These are phyloP conservation scores for Drosophila basisetae DNA, from an alignment of 2,888 invertebrate genomes.

Conservation along the genomic window DNA sequence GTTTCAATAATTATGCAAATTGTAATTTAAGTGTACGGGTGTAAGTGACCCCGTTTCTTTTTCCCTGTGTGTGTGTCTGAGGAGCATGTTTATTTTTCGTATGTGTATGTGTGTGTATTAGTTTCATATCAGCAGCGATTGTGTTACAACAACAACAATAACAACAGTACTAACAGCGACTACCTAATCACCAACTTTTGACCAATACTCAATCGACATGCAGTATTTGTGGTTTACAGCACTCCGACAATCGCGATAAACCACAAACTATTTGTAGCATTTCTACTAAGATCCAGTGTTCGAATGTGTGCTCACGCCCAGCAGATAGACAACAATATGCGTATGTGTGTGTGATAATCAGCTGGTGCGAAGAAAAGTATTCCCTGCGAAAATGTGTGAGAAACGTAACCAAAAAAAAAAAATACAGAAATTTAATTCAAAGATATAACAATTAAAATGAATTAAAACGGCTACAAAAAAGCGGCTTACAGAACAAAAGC, in stretches of 20 bases:
- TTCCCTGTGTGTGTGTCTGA: conserved; percentile 3
- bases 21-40: conserved; percentile 33
- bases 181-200: conserved; percentile 64
- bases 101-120: conserved; percentile 7
- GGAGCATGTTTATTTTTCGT: not conserved
- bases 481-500: conserved; percentile 24
- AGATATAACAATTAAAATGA: conserved; percentile 42
- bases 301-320: conserved; percentile 1
- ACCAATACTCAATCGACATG: conserved; percentile 53
- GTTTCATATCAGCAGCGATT: conserved; percentile 32
- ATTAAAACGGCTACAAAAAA: conserved; percentile 34
- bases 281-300: conserved; percentile 22
- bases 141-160: conserved; percentile 28
- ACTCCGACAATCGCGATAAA: conserved; percentile 50
- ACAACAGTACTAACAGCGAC: not conserved
- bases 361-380: conserved; percentile 40
- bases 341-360: conserved; percentile 37
- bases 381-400: conserved; percentile 35
- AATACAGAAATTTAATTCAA: conserved; percentile 10
- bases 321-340: not conserved
- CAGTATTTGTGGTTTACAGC: conserved; percentile 64
- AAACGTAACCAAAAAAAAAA: conserved; percentile 35
- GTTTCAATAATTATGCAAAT: conserved; percentile 46
- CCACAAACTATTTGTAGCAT: conserved; percentile 39
- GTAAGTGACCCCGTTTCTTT: conserved; percentile 12